Evolutionary conservation across 2,797 vertebrate genomes (phyloP), one percentile per base, ranked within the genome.

Genomic region (Parauchenoglanis punctatus): DNA sequence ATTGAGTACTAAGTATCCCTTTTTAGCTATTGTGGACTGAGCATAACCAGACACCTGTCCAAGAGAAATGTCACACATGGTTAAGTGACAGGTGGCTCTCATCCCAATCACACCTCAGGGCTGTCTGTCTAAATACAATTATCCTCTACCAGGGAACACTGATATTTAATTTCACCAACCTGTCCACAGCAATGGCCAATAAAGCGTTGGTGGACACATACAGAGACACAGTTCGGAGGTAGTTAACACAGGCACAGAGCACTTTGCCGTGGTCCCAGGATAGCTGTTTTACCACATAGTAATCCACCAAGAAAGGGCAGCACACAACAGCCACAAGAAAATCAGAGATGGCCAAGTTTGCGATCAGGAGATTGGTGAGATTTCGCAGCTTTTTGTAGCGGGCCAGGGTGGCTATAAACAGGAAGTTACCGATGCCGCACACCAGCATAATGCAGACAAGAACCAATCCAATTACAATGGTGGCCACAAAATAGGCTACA

Each of bases 291-390:
- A 99, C 97, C 89, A 99, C 98, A 0, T 99, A 99, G 93, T 99
- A 99, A 94, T 99, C 98, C 96, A 99, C 96, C 91, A 99, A 95
- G 10, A 99, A 99, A 0, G 99, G 99, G 87, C 99, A 99, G 93
- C 99, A 99, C 88, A 99, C 96, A 0, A 98, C 96, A 4, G 99
- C 97, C 88, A 99, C 99, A 0, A 99, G 94, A 89, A 99, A 97
- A 94, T 99, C 99, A 0, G 99, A 99, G 92, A 99, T 94, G 85
- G 98, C 99, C 95, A 99, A 93, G 92, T 99, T 99, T 67, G 98
- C 98, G 1, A 99, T 99, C 80, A 99, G 96, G 83, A 99, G 93
- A 93, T 99, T 99, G 92, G 99, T 99, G 91, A 99, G 96, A 90
- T 97, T 99, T 28, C 98, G 93, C 3, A 99, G 96, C 91, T 99